Conservation (phyloP, 2,888 invertebrate genomes). For the Limnephilus rhombicus region DNA sequence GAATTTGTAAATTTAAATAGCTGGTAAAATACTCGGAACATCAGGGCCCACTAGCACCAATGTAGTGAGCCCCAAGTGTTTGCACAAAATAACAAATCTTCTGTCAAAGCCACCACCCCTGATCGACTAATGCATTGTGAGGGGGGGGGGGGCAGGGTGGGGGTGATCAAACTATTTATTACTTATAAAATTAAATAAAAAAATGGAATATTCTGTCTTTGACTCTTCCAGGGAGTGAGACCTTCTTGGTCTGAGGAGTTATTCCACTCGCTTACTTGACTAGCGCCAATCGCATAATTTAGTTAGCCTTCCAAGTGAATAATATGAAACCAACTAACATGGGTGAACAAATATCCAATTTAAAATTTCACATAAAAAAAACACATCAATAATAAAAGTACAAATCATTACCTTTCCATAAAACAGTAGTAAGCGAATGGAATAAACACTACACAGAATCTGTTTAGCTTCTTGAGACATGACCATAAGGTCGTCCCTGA, state of each 20-base stretch:
- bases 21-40: conserved; percentile 49
- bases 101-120: background rate
- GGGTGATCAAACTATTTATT: conserved; percentile 46
- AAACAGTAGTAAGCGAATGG: conserved; percentile 37
- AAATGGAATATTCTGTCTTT: conserved; percentile 46
- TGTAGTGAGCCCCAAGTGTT: conserved; percentile 12
- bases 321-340: background rate
- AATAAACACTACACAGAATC: background rate
- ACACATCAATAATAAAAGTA: conserved; percentile 18
- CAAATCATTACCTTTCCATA: conserved; percentile 18
- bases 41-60: background rate
- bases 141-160: background rate
- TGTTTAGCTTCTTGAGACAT: background rate
- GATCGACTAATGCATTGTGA: background rate
- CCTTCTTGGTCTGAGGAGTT: background rate
- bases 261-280: conserved; percentile 43
- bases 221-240: conserved; percentile 42
- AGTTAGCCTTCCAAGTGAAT: conserved; percentile 4
- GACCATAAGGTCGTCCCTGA: conserved; percentile 9
- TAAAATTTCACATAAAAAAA: conserved; percentile 19
- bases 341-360: conserved; percentile 33
- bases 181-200: conserved; percentile 58
- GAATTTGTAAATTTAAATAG: conserved; percentile 44
- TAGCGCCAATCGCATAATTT: conserved; percentile 44
- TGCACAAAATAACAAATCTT: conserved; percentile 48